Conservation (phyloP, 1,140 invertebrate genomes). For the Aplysia californica region DNA sequence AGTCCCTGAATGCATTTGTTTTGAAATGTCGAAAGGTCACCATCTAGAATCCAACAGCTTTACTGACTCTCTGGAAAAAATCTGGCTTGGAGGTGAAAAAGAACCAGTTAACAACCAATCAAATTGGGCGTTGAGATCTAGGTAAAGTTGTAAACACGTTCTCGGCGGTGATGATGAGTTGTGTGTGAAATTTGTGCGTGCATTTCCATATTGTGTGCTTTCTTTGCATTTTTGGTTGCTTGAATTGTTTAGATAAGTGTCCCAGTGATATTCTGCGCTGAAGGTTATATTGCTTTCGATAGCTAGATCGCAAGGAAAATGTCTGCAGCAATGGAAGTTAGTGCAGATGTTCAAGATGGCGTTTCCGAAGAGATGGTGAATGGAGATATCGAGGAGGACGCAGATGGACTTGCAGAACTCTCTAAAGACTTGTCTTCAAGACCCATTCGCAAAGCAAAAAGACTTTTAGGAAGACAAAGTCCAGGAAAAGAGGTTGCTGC, state of each 20-base stretch:
- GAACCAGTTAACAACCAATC: constrained; percentile 21
- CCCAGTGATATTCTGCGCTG: neutral
- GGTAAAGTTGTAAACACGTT: constrained; percentile 32
- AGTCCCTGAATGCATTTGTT: too few relatives aligned
- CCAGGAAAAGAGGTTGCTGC: constrained; percentile 24
- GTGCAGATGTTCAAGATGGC: constrained; percentile 35
- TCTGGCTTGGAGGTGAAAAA: neutral
- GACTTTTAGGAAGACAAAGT: constrained; percentile 27
- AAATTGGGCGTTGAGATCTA: neutral
- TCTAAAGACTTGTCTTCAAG: constrained; percentile 26
- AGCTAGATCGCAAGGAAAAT: neutral
- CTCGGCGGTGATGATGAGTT: constrained; percentile 10
- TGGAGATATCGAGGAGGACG: constrained; percentile 14
- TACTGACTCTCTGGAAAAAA: too few relatives aligned
- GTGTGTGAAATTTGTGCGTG: neutral
- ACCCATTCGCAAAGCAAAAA: constrained; percentile 36
- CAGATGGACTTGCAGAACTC: constrained; percentile 19
- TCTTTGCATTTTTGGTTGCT: neutral
- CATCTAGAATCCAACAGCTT: too few relatives aligned
- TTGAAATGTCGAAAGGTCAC: too few relatives aligned
- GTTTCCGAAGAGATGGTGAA: constrained; percentile 32
- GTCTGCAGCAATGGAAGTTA: constrained; percentile 36
- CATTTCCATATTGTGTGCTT: neutral
- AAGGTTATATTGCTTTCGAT: neutral
- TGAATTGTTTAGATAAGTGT: neutral